These are phyloP conservation scores for Theocolax elegans DNA, from an alignment of 1,140 invertebrate genomes.

Conservation along the genomic window DNA sequence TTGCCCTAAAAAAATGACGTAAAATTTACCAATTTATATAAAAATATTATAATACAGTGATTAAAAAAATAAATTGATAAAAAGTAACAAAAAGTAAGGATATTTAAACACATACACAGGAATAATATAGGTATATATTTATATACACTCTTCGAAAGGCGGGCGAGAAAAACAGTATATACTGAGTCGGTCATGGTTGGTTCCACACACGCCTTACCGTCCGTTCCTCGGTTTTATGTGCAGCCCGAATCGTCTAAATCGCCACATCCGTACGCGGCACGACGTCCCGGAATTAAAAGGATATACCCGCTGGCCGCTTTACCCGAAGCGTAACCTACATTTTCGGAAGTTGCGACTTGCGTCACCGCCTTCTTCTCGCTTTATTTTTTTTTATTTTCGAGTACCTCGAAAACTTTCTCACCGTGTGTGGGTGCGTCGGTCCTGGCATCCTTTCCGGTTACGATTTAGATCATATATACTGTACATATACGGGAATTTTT, in stretches of 20 bases:
- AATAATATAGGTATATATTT: no score
- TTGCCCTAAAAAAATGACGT: no score
- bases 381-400: background rate
- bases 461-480: no score
- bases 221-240: background rate
- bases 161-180: background rate
- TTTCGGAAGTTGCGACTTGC: constrained; percentile 1
- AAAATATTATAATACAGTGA: no score
- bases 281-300: constrained; percentile 1
- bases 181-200: constrained; percentile 11
- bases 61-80: no score
- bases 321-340: constrained; percentile 11
- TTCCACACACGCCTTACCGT: background rate
- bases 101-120: no score
- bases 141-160: no score
- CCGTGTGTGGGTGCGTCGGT: no score
- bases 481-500: no score
- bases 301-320: background rate
- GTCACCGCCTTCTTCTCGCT: background rate
- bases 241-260: background rate
- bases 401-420: background rate
- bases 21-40: no score
- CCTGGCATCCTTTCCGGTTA: no score
- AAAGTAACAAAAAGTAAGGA: no score
- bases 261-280: constrained; percentile 16